Evolutionary conservation across 2,113 vertebrate genomes (phyloP).

Genomic region (Notothenia coriiceps): DNA sequence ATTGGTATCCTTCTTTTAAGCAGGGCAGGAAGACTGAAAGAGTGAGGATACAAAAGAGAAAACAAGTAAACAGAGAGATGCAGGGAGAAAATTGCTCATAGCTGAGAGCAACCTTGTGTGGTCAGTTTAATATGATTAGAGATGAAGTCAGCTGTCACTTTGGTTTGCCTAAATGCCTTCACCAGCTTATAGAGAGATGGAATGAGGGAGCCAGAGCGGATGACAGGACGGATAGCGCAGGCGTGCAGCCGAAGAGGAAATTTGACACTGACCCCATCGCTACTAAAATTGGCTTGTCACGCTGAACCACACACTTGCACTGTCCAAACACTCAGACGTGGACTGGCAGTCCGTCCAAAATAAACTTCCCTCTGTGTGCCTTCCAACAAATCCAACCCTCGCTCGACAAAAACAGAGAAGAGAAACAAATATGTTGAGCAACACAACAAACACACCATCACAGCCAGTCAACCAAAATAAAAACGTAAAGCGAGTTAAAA

Average conservation of each 20-base stretch:
- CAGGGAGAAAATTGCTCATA: slow-evolving; percentile 52
- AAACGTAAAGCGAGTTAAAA: slow-evolving; percentile 26
- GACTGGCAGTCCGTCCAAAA: slow-evolving; percentile 29
- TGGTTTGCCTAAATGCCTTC: slow-evolving; percentile 64
- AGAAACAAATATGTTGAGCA: neutral
- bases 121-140: slow-evolving; percentile 78
- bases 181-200: slow-evolving; percentile 45
- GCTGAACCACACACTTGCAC: slow-evolving; percentile 55
- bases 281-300: slow-evolving; percentile 72
- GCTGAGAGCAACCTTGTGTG: slow-evolving; percentile 71
- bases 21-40: slow-evolving; percentile 36
- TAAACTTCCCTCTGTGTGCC: slow-evolving; percentile 29
- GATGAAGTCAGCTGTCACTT: slow-evolving; percentile 79
- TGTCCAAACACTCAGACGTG: slow-evolving; percentile 56
- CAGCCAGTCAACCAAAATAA: slow-evolving; percentile 13
- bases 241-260: slow-evolving; percentile 47
- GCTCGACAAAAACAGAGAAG: neutral
- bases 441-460: neutral
- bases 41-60: slow-evolving; percentile 23
- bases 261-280: slow-evolving; percentile 59
- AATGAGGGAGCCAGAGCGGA: slow-evolving; percentile 40
- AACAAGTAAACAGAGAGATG: slow-evolving; percentile 39
- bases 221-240: slow-evolving; percentile 18
- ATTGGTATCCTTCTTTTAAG: slow-evolving; percentile 58
- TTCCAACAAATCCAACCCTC: slow-evolving; percentile 19